Conservation (phyloP, 64 coral and sea anemone genomes). For the Dendrophyllia cribrosa region DNA sequence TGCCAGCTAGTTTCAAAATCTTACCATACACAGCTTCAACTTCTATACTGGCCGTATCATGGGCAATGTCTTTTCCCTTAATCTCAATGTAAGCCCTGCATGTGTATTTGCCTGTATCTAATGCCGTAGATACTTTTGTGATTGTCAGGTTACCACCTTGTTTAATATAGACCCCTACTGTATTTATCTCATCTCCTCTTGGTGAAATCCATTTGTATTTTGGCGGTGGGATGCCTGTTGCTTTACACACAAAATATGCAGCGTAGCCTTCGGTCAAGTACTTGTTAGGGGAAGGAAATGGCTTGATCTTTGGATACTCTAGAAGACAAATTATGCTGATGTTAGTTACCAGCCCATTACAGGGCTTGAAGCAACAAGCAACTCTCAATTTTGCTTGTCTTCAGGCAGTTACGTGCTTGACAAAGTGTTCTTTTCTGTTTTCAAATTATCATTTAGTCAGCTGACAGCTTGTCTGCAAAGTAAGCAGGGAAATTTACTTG, state of each 20-base stretch:
- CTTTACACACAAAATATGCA: slow-evolving; percentile 48
- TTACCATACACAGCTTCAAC: slow-evolving; percentile 44
- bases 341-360: background rate
- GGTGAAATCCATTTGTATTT: slow-evolving; percentile 42
- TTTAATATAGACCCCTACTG: background rate
- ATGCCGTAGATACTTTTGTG: background rate
- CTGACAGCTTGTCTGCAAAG: too few species aligned
- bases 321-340: background rate
- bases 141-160: slow-evolving; percentile 46
- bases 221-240: slow-evolving; percentile 46
- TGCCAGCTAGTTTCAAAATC: background rate
- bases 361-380: background rate
- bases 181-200: background rate
- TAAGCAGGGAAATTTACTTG: too few species aligned
- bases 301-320: slow-evolving; percentile 28
- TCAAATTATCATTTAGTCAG: too few species aligned
- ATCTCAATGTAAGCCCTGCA: slow-evolving; percentile 48
- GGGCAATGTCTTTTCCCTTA: background rate
- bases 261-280: slow-evolving; percentile 39
- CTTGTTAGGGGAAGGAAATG: background rate
- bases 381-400: too few species aligned
- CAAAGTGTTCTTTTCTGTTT: too few species aligned
- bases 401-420: too few species aligned
- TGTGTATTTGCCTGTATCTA: slow-evolving; percentile 33
- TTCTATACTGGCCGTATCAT: background rate